These are phyloP conservation scores for Agelaius tricolor DNA, from an alignment of 2,113 vertebrate genomes.

Conservation along the genomic window DNA sequence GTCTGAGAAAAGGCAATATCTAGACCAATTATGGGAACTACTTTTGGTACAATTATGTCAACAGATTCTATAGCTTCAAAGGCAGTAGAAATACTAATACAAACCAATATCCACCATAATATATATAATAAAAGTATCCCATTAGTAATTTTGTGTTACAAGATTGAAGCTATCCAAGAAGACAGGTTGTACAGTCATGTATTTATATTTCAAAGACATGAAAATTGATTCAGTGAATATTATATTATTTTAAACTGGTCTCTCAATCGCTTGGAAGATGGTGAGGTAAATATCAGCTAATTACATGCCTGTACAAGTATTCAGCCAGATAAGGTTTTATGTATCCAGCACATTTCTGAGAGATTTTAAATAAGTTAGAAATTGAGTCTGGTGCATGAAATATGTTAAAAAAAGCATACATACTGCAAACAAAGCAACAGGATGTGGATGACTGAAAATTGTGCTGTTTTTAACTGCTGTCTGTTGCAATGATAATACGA, in stretches of 20 bases:
- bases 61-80: neutral
- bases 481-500: neutral
- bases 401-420: neutral
- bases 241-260: neutral
- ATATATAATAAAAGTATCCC: neutral
- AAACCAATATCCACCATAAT: neutral
- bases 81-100: neutral
- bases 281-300: neutral
- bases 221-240: slow-evolving; percentile 1
- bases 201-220: slow-evolving; percentile 9
- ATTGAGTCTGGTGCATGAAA: neutral
- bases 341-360: neutral
- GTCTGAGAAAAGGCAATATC: neutral
- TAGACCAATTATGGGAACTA: neutral
- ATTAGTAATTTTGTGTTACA: neutral
- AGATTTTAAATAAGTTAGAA: neutral
- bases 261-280: neutral
- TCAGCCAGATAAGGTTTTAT: neutral
- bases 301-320: neutral
- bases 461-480: neutral
- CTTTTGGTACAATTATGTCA: neutral
- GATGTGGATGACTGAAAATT: neutral
- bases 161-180: neutral
- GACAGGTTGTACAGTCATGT: neutral
- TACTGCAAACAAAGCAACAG: neutral